Percentiles rank a stretch among this genome's conserved stretches.
phyloP scores from a whole-genome alignment of 2,888 invertebrate genomes.

The Steromphala cineraria region DNA sequence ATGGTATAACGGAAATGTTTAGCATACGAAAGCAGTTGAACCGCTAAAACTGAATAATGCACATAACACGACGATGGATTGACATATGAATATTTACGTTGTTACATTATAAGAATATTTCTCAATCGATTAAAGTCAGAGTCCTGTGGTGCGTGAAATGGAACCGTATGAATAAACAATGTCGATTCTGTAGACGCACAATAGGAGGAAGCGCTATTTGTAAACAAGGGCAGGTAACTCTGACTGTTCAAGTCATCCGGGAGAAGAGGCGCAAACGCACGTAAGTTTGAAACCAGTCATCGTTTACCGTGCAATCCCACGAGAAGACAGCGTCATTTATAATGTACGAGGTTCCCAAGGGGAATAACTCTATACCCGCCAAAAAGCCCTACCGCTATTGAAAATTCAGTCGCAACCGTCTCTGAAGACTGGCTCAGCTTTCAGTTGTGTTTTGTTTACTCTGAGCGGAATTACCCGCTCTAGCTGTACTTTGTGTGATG shows the following conservation, averaged over 20 bases:
- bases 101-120: too few species aligned
- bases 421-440: too few species aligned
- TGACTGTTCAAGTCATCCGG: background rate
- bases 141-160: background rate
- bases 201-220: background rate
- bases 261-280: background rate
- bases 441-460: too few species aligned
- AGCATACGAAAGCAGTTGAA: too few species aligned
- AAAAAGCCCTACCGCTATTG: too few species aligned
- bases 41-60: too few species aligned
- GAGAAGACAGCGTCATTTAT: background rate
- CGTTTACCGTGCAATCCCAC: background rate
- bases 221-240: background rate
- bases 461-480: too few species aligned
- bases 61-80: too few species aligned
- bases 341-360: background rate
- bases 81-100: too few species aligned
- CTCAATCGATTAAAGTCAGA: background rate
- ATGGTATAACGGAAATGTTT: too few species aligned
- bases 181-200: background rate
- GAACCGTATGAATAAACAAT: constrained; percentile 14
- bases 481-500: too few species aligned
- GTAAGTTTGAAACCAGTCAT: background rate
- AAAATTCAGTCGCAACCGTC: too few species aligned
- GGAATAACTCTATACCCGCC: background rate